Percentiles rank a stretch among this genome's conserved stretches.
Evolutionary conservation across 2,888 invertebrate genomes (phyloP).

Genomic region (Xanthia icteritia): DNA sequence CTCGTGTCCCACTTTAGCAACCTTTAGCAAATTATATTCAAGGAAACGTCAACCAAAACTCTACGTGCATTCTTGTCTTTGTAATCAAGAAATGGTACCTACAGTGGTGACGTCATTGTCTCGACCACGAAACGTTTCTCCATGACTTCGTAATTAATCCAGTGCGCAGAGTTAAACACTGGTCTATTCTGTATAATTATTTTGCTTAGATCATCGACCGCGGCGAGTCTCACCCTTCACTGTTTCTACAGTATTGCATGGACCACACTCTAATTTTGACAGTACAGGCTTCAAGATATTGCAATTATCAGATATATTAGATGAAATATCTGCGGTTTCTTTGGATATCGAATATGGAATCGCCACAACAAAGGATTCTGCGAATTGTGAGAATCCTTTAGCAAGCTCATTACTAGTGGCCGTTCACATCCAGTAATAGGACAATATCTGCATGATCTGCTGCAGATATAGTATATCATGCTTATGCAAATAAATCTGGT

Average conservation of each 20-base stretch:
- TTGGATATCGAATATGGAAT: neutral
- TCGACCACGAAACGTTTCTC: slow-evolving; percentile 45
- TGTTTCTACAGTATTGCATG: slow-evolving; percentile 39
- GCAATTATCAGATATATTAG: slow-evolving; percentile 9
- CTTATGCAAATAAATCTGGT: slow-evolving; percentile 62
- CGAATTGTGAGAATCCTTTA: neutral
- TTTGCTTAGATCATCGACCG: slow-evolving; percentile 71
- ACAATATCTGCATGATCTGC: slow-evolving; percentile 39
- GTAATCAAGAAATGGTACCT: slow-evolving; percentile 23
- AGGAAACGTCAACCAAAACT: slow-evolving; percentile 31
- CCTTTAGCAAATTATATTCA: slow-evolving; percentile 21
- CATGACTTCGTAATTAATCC: slow-evolving; percentile 53
- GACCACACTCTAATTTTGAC: slow-evolving; percentile 32
- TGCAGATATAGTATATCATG: slow-evolving; percentile 47
- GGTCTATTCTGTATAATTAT: slow-evolving; percentile 60
- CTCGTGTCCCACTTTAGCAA: slow-evolving; percentile 25
- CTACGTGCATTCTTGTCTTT: slow-evolving; percentile 19
- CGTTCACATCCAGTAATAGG: slow-evolving; percentile 31
- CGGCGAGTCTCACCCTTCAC: slow-evolving; percentile 48
- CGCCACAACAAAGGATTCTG: slow-evolving; percentile 25
- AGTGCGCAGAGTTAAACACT: slow-evolving; percentile 44
- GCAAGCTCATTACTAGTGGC: slow-evolving; percentile 26
- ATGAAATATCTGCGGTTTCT: slow-evolving; percentile 1
- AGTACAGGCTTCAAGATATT: slow-evolving; percentile 15
- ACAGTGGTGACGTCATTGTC: slow-evolving; percentile 50